These are phyloP conservation scores for Corvus hawaiiensis DNA, from an alignment of 2,113 vertebrate genomes.

Conservation along the genomic window DNA sequence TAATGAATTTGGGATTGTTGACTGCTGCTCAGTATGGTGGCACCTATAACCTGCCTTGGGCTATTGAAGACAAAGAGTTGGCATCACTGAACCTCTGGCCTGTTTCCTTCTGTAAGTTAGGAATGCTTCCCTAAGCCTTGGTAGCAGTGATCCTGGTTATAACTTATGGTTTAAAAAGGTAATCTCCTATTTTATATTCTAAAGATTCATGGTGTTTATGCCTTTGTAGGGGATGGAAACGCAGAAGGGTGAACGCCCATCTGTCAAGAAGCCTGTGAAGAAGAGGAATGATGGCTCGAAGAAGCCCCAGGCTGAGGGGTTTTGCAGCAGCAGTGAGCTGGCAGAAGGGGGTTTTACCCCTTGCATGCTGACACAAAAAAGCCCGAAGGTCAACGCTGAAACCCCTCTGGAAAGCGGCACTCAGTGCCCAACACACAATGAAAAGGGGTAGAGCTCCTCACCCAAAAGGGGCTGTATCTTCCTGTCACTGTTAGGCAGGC, in stretches of 20 bases:
- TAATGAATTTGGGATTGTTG: background rate
- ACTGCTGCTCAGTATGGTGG: background rate
- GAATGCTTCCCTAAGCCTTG: background rate
- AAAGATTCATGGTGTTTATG: background rate
- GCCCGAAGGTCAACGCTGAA: too few relatives aligned
- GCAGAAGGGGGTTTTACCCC: too few relatives aligned
- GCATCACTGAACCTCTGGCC: background rate
- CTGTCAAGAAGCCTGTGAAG: background rate
- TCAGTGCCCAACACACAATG: too few relatives aligned
- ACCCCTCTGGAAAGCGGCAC: too few relatives aligned
- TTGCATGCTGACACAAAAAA: too few relatives aligned
- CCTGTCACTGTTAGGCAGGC: too few relatives aligned
- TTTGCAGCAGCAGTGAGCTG: too few relatives aligned
- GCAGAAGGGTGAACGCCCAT: background rate
- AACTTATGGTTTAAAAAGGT: background rate
- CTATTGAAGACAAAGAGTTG: background rate
- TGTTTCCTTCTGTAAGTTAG: background rate
- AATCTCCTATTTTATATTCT: background rate
- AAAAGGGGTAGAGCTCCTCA: too few relatives aligned
- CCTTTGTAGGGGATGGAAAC: constrained; percentile 56
- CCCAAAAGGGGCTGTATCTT: too few relatives aligned
- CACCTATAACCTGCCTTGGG: background rate
- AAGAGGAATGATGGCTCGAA: background rate
- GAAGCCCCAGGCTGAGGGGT: background rate
- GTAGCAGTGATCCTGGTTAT: background rate